Evolutionary conservation across 2,888 invertebrate genomes (phyloP).

Genomic region (Odontomyia ornata): DNA sequence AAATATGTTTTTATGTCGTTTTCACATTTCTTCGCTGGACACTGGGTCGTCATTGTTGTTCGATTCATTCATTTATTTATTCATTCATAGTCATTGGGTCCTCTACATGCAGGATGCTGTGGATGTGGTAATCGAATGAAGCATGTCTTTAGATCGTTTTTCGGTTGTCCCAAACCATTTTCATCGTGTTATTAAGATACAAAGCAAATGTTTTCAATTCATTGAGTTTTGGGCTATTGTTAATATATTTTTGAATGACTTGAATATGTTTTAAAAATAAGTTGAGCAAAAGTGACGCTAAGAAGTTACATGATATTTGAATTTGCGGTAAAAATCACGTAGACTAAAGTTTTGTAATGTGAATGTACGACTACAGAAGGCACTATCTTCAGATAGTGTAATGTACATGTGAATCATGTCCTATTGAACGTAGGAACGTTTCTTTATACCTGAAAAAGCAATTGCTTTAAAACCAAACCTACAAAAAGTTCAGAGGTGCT

Average conservation of each 20-base stretch:
- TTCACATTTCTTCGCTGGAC: conserved; percentile 34
- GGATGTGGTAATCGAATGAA: conserved; percentile 22
- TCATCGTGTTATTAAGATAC: conserved; percentile 28
- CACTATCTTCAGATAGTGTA: too few relatives aligned
- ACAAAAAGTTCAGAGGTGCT: too few relatives aligned
- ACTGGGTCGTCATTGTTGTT: conserved; percentile 1
- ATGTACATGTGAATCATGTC: too few relatives aligned
- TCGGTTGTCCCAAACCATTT: not conserved
- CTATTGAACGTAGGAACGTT: too few relatives aligned
- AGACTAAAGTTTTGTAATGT: too few relatives aligned
- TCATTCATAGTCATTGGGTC: conserved; percentile 1
- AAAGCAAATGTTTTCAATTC: conserved; percentile 29
- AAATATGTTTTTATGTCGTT: conserved; percentile 23
- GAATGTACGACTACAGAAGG: too few relatives aligned
- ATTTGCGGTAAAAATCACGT: too few relatives aligned
- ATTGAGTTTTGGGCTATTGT: conserved; percentile 3
- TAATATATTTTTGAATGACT: not conserved
- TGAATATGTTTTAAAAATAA: conserved; percentile 30
- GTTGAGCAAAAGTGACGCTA: conserved; percentile 21
- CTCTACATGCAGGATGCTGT: not conserved
- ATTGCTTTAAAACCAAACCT: too few relatives aligned
- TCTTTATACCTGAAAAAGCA: too few relatives aligned
- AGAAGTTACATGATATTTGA: conserved; percentile 22
- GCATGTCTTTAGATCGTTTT: not conserved
- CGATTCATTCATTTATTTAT: conserved; percentile 14